Evolutionary conservation across 1,140 invertebrate species (phyloP), one percentile per base, ranked within the genome.

Genomic region (Prorops nasuta): DNA sequence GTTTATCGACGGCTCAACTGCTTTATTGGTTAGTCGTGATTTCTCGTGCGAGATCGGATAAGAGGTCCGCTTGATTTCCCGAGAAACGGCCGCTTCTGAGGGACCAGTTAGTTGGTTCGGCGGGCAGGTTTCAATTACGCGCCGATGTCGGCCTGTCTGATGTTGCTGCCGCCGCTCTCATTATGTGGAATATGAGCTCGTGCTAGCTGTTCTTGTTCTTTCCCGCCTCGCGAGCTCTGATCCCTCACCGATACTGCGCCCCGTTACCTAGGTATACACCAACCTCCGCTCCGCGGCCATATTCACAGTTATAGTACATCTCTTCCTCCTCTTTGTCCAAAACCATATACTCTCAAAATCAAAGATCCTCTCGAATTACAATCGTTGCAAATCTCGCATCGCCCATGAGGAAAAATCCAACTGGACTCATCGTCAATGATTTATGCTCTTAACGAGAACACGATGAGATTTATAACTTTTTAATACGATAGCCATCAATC

Each of bases 161-260:
- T 71, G 62, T 72, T 49, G 60, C 24, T 53, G 51, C 47, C 15
- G 42, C 53, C 59, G 56, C 58, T 52, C 58, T 71, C 67, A 71
- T 71, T 71, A 71, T 67, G 55, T 66, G 66, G 64, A 70, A 70
- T 71, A 71, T 70, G 66, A 71, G 66, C 66, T 61, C 61, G 64
- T 60, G 67, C 67, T 71, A 52, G 66, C 54, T 64, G 58, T 59
- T 54, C 51, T 60, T n/a, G n/a, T n/a, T n/a, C 46, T 44, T 9
- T n/a, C 18, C 17, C 35, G 19, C 20, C 31, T 45, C 44, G 34
- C 37, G 20, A 35, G 22, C 55, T 57, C 10, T 16, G 12, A 7
- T 6, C 12, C 6, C 24, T 3, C 15, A 15, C 10, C 16, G 58
- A 51, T 62, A 51, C 56, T 37, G 59, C 60, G n/a, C n/a, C n/a